A percentile compares a stretch with the other conserved stretches of the same genome.
Evolutionary conservation across 2,113 vertebrate species (phyloP).

Genomic region (Neoarius graeffei): DNA sequence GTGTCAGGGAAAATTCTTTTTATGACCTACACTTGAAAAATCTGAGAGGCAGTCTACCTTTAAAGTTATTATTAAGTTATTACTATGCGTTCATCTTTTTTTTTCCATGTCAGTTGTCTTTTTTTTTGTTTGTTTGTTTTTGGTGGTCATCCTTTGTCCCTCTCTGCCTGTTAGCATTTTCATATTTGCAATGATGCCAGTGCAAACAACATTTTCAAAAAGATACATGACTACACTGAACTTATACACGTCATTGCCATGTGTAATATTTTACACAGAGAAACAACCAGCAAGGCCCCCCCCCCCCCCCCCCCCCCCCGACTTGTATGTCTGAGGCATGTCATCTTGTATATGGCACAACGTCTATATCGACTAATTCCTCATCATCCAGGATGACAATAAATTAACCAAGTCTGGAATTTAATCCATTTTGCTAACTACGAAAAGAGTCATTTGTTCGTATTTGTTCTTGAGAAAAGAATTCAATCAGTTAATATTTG

Average conservation of each 20-base stretch:
- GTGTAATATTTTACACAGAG: neutral
- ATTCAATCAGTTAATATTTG: neutral
- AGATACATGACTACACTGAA: neutral
- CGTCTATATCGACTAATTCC: neutral
- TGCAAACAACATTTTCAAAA: neutral
- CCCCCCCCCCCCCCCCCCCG: too few relatives aligned
- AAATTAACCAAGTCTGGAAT: neutral
- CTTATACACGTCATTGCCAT: neutral
- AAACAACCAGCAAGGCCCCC: neutral
- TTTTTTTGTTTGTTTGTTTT: too few relatives aligned
- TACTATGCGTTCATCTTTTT: too few relatives aligned
- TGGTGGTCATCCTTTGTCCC: neutral
- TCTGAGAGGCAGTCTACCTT: too few relatives aligned
- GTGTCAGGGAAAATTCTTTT: too few relatives aligned
- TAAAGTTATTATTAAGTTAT: too few relatives aligned
- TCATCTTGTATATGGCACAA: neutral
- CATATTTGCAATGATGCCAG: neutral
- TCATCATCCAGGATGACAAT: neutral
- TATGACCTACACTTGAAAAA: too few relatives aligned
- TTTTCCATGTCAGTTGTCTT: too few relatives aligned
- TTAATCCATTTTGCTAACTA: neutral
- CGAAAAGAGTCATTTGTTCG: neutral
- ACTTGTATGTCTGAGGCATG: too few relatives aligned
- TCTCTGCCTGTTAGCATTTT: neutral
- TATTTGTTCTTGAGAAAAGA: neutral